Base-by-base conservation (phyloP, 2,888 invertebrate species). In the Watsonalla binaria region DNA sequence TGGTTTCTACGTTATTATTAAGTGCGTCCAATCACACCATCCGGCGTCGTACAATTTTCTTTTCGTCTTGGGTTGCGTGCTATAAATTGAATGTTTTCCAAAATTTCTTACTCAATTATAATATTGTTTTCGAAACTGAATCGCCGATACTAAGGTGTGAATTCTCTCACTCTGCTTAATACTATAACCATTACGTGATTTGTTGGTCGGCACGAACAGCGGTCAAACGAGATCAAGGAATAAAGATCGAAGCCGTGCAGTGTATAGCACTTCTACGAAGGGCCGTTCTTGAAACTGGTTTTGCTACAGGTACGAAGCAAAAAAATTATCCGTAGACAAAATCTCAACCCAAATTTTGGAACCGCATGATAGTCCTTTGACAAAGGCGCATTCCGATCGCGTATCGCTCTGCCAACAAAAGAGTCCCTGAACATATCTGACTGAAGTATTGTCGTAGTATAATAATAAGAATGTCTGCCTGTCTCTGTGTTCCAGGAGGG, bases 241-340 rank as follows among this genome's bases (percentile, higher is more conserved):
- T 76, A 82, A 80, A 75, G 74, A 66, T 74, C 67, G 74, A 68
- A 72, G 71, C 68, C 71, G 65, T 50, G 58, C 60, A 59, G 61
- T 72, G 71, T 65, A 24, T 24, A 24, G 24, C 24, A 72, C 72
- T 84, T 83, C 84, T 83, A 78, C 77, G 82, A 83, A 84, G 70
- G 65, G 74, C 63, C 72, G 66, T 63, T 68, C 68, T 74, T 71
- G 57, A 80, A 90, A 90, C 90, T 77, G 85, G 90, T 90, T 82
- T 79, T 80, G 71, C 70, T 78, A 74, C 89, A 90, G 89, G 90
- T 87, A 89, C 76, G 66, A 82, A 78, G 78, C 78, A 78, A 83
- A 86, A 24, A 86, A 86, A 82, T 88, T 84, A 84, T 86, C 82
- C 80, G 83, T 86, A 86, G 86, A 84, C 82, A 80, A 84, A 83